A percentile compares a stretch with the other conserved stretches of the same genome.
Conservation (phyloP, 2,888 invertebrate species). For the Koerneria pararmatus region DNA sequence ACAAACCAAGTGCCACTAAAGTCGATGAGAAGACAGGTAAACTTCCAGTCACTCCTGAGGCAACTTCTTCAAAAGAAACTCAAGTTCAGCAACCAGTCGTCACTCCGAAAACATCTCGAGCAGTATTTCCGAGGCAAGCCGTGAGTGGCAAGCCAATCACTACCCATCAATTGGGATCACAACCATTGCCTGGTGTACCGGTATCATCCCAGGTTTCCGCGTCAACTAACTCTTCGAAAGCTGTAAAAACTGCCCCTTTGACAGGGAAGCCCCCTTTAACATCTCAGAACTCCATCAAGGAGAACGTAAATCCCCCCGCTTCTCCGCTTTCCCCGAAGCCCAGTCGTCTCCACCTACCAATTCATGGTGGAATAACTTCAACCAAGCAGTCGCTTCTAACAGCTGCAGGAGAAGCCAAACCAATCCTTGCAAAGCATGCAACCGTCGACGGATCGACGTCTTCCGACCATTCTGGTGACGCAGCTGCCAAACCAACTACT, state of each 20-base stretch:
- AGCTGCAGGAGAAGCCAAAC: constrained; percentile 21
- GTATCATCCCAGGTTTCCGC: constrained; percentile 26
- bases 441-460: neutral
- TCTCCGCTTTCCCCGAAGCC: neutral
- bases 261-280: constrained; percentile 25
- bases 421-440: neutral
- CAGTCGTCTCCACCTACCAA: neutral
- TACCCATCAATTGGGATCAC: too few species aligned
- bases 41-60: constrained; percentile 1
- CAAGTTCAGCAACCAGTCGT: neutral
- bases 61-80: neutral
- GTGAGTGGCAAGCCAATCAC: too few species aligned
- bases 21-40: neutral
- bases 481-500: constrained; percentile 24
- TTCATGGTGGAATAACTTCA: neutral
- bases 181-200: too few species aligned
- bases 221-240: constrained; percentile 19
- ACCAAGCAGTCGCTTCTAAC: constrained; percentile 8
- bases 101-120: neutral
- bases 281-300: constrained; percentile 18
- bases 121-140: too few species aligned
- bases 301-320: constrained; percentile 21
- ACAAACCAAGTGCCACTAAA: neutral
- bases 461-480: neutral
- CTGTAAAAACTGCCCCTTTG: neutral